Percentiles rank a stretch among this genome's conserved stretches.
Conservation (phyloP, 2,797 vertebrate genomes). For the Acrocephalus scirpaceus region DNA sequence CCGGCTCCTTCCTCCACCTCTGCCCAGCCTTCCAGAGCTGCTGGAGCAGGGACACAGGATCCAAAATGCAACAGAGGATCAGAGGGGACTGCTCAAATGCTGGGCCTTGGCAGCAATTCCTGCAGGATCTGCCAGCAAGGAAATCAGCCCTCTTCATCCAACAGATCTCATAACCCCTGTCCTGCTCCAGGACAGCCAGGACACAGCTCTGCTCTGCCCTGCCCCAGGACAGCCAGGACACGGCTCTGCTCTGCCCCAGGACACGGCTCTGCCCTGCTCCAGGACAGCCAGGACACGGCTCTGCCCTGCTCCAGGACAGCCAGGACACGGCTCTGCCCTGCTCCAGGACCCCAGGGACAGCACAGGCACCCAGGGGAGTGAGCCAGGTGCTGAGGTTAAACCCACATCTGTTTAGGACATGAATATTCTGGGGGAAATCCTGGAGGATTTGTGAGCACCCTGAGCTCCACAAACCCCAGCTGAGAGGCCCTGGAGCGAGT, state of each 20-base stretch:
- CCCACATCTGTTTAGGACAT: neutral
- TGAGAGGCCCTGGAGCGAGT: rapidly evolving
- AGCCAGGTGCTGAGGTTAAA: neutral
- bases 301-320: neutral
- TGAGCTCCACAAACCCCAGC: rapidly evolving
- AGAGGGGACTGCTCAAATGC: neutral
- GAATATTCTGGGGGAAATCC: neutral
- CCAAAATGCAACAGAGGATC: neutral
- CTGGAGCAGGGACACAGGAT: rapidly evolving
- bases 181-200: neutral
- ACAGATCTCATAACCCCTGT: rapidly evolving
- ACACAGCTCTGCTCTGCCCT: neutral
- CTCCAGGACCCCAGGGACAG: rapidly evolving
- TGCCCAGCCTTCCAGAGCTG: neutral
- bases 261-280: neutral
- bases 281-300: too few species aligned
- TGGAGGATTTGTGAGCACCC: neutral
- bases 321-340: neutral
- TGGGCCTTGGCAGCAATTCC: neutral
- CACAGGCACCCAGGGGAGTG: rapidly evolving
- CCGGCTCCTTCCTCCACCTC: neutral
- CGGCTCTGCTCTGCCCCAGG: neutral
- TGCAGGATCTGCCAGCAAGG: neutral
- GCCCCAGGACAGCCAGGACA: neutral
- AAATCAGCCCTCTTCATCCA: neutral